Percentiles rank a stretch among this genome's conserved stretches.
These are phyloP conservation scores for Suncus etruscus DNA, from an alignment of 2,113 vertebrate species.

Conservation along the genomic window DNA sequence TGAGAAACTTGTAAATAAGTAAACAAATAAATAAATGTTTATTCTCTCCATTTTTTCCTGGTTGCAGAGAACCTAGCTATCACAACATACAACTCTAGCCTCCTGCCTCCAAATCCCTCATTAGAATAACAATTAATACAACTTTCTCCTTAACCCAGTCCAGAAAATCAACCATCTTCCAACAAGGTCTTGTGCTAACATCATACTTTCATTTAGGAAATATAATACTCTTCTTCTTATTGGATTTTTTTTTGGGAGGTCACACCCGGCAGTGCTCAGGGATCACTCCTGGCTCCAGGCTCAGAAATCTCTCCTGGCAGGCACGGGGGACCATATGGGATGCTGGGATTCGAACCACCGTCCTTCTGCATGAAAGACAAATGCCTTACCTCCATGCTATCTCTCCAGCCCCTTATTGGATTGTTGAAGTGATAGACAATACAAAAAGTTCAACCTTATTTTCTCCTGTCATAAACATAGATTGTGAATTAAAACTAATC, in stretches of 20 bases:
- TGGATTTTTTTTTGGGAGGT: no score
- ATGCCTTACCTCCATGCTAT: no score
- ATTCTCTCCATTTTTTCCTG: neutral
- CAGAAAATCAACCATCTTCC: neutral
- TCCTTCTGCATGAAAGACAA: no score
- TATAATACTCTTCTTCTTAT: neutral
- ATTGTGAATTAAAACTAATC: neutral
- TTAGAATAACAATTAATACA: neutral
- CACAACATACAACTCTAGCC: neutral
- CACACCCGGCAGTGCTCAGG: no score
- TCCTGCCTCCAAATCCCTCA: neutral
- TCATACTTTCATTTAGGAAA: neutral
- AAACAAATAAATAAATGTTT: neutral
- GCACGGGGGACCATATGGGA: no score
- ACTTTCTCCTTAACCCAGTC: neutral
- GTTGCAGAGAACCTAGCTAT: neutral
- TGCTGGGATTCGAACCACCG: no score
- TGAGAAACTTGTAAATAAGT: neutral
- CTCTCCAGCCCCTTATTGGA: no score
- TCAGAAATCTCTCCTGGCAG: no score
- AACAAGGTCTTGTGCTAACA: neutral
- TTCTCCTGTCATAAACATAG: neutral
- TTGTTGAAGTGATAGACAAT: neutral
- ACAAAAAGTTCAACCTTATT: neutral
- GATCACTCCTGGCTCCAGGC: no score